Base-by-base conservation (phyloP, 2,797 vertebrate genomes). In the Gobionotothen gibberifrons region DNA sequence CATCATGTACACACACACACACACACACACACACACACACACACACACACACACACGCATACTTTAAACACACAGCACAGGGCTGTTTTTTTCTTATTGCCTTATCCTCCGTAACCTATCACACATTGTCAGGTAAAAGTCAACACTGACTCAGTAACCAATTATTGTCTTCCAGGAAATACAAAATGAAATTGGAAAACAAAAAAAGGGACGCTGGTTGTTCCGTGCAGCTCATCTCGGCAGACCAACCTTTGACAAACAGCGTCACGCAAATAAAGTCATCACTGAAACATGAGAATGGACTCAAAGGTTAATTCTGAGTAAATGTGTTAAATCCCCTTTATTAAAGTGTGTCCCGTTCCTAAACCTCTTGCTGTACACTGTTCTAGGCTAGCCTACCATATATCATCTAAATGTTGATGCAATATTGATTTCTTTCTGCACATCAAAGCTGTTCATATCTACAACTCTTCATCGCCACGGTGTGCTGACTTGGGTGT, bases 91-190 rank as follows among this genome's bases (percentile, higher is more conserved):
- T 69, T 69, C 57, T 81, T 78, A 79, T 77, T 76, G 69, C 72
- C 64, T 81, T 82, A 78, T 78, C 70, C 71, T 9, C 14, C 40
- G 72, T 80, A 46, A 85, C 84, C 61, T 80, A 85, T 88, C 87
- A 75, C 47, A 75, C 71, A 74, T 61, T 69, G 67, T 86, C 73
- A 53, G 69, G 44, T 76, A 79, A 89, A 81, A 85, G 84, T 90
- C 79, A 92, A 89, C 83, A 91, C 49, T 85, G 88, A 90, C 53
- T 54, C 81, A 88, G 67, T 70, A 76, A 85, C 82, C 81, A 85
- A 90, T 89, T 83, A 89, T 83, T 86, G 62, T 85, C 71, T 91
- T 90, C 69, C 89, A 90, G 91, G 88, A 92, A 91, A 67, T 61
- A 64, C 71, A 43, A 78, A 83, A 77, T 83, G 73, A 89, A 85